Percentiles rank a stretch among this genome's conserved stretches.
These are phyloP conservation scores for Cryptosula pallasiana DNA, from an alignment of 2,888 invertebrate genomes.

Conservation along the genomic window DNA sequence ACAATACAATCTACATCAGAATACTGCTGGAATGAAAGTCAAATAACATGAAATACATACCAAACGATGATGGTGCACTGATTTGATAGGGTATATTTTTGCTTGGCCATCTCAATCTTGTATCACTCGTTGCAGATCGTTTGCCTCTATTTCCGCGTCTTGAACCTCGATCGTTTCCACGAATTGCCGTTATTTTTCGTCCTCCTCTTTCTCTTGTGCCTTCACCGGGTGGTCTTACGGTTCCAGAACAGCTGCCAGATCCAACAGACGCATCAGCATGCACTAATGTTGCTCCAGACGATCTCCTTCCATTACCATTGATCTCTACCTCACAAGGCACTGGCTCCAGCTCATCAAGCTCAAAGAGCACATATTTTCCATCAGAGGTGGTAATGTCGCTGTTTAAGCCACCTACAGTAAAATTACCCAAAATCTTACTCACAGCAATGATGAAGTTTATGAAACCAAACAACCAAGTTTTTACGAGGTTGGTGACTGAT, in stretches of 20 bases:
- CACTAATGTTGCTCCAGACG: not conserved
- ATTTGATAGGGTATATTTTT: not conserved
- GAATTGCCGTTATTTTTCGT: too few species aligned
- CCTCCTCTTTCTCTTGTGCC: too few species aligned
- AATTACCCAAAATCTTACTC: too few species aligned
- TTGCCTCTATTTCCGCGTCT: not conserved
- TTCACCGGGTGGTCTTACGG: too few species aligned
- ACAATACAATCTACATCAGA: too few species aligned
- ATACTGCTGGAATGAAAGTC: too few species aligned
- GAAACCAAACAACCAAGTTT: too few species aligned
- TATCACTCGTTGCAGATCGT: not conserved
- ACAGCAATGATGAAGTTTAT: too few species aligned
- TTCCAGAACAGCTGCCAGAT: not conserved
- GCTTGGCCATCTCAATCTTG: not conserved
- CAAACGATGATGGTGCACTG: not conserved
- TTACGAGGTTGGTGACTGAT: too few species aligned
- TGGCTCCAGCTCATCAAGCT: not conserved
- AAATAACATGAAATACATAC: too few species aligned
- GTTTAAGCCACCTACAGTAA: not conserved
- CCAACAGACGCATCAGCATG: not conserved
- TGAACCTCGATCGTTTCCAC: not conserved
- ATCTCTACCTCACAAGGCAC: not conserved
- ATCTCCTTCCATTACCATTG: not conserved
- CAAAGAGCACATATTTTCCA: not conserved
- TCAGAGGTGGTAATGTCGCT: not conserved